A percentile compares a stretch with the other conserved stretches of the same genome.
These are phyloP conservation scores for Lordiphosa clarofinis DNA, from an alignment of 1,140 invertebrate species.

Conservation along the genomic window DNA sequence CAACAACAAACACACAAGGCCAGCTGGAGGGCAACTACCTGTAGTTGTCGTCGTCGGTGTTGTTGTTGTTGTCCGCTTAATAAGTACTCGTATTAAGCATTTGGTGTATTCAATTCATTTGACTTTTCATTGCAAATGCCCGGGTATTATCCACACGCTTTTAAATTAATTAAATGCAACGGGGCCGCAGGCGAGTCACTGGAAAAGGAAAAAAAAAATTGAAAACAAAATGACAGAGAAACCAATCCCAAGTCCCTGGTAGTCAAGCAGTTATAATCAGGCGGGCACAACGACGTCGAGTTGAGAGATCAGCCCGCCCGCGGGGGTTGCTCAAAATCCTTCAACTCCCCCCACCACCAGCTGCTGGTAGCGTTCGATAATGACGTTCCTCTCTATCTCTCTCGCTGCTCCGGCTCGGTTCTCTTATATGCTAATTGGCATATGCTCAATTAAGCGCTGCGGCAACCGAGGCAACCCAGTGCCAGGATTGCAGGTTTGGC, in stretches of 20 bases:
- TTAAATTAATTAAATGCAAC: conserved; percentile 73
- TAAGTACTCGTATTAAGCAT: conserved; percentile 51
- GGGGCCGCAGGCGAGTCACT: conserved; percentile 9
- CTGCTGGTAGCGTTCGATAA: conserved; percentile 29
- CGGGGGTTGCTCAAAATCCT: conserved; percentile 41
- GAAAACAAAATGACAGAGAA: conserved; percentile 15
- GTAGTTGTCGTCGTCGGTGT: conserved; percentile 9
- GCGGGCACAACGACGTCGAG: conserved; percentile 24
- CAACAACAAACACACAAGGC: conserved; percentile 22
- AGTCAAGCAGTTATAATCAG: conserved; percentile 59
- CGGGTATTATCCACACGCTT: conserved; percentile 75
- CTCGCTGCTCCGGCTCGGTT: neutral
- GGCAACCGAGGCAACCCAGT: conserved; percentile 52
- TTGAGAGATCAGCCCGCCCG: conserved; percentile 36
- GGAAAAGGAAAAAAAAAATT: neutral
- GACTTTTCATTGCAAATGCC: conserved; percentile 75
- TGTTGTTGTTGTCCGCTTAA: conserved; percentile 36
- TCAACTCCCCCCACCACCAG: neutral
- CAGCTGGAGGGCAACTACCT: conserved; percentile 29
- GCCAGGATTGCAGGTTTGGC: conserved; percentile 23
- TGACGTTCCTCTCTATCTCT: conserved; percentile 20
- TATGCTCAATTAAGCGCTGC: conserved; percentile 69
- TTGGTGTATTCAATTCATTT: conserved; percentile 75
- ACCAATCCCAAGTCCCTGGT: conserved; percentile 38
- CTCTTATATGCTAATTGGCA: conserved; percentile 66